Evolutionary conservation across 2,888 invertebrate genomes (phyloP), one percentile per base, ranked within the genome.

Genomic region (Hypomecis atomaria): DNA sequence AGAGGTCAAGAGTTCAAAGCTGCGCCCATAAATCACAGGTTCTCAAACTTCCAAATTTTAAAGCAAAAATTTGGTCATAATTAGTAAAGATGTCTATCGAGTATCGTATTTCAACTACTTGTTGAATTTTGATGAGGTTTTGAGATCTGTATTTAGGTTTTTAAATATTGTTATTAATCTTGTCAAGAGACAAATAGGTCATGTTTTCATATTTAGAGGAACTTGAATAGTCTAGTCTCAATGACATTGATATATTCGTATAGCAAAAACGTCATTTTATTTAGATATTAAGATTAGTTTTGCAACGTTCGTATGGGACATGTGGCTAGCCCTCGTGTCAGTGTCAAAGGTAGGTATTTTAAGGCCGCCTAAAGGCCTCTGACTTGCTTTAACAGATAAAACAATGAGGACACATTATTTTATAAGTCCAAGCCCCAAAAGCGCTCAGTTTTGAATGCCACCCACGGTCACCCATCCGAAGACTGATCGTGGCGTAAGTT

Each of bases 1-100:
- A 40, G 23, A 57, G 70, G 69, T 70, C 66, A 63, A 56, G 52
- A 69, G 72, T 64, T 72, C 69, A 53, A 47, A 45, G 42, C 47
- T 44, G 48, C 40, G 11, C 65, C 53, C 42, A 65, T 67, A 69
- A 66, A 70, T 70, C 72, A 61, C 34, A 49, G 45, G 34, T 49
- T 43, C 56, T 54, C 59, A 59, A 50, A 57, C 56, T 64, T 59
- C 44, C 38, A 10, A 58, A 36, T 40, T 53, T 43, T 13, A 52
- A 23, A 33, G 45, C 42, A 48, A 43, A 57, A 57, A 53, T 8
- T 56, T 33, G 47, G 11, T 49, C 11, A 40, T 53, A 55, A 61
- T 58, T 48, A 64, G 63, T 63, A 34, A 9, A 58, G 59, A 63
- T 59, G 3, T 52, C 11, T 48, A 63, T 59, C 54, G 4, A 42